A percentile compares a stretch with the other conserved stretches of the same genome.
Conservation (phyloP, 1,140 invertebrate species). For the Schlechtendalia chinensis region DNA sequence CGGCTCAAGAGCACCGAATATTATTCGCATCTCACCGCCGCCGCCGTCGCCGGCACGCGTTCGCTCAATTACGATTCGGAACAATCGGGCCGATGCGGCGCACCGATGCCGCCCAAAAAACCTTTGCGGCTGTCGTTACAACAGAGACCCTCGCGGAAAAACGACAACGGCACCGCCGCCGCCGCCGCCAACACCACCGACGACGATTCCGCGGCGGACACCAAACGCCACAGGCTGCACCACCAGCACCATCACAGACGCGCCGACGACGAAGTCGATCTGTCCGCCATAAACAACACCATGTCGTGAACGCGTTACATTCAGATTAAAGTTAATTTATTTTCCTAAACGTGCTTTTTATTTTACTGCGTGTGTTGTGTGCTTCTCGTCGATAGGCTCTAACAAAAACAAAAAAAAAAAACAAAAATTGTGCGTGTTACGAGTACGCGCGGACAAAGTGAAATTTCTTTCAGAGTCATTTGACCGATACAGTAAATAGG, state of each 20-base stretch:
- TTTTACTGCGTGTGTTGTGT: too few relatives aligned
- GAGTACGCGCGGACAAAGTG: too few relatives aligned
- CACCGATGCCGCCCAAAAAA: constrained; percentile 77
- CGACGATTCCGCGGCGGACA: not conserved
- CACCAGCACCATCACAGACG: not conserved
- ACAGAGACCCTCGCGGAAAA: constrained; percentile 55
- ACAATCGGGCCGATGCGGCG: constrained; percentile 56
- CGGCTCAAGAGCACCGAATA: constrained; percentile 34
- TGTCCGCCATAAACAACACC: constrained; percentile 39
- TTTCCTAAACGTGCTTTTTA: not conserved
- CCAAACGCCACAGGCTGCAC: not conserved
- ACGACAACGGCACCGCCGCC: not conserved
- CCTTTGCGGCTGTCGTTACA: constrained; percentile 77
- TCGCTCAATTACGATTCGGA: constrained; percentile 47
- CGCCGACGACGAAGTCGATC: not conserved
- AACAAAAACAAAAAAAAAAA: constrained; percentile 7
- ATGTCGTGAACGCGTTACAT: not conserved
- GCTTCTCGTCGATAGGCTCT: not conserved
- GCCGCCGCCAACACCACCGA: not conserved
- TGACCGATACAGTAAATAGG: too few relatives aligned
- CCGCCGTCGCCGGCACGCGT: not conserved
- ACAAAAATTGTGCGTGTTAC: too few relatives aligned
- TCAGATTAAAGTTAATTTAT: constrained; percentile 17
- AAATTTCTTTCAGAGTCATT: too few relatives aligned
- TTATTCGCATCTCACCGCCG: constrained; percentile 14